Evolutionary conservation across 2,888 invertebrate genomes (phyloP).

Genomic region (Patella caerulea): DNA sequence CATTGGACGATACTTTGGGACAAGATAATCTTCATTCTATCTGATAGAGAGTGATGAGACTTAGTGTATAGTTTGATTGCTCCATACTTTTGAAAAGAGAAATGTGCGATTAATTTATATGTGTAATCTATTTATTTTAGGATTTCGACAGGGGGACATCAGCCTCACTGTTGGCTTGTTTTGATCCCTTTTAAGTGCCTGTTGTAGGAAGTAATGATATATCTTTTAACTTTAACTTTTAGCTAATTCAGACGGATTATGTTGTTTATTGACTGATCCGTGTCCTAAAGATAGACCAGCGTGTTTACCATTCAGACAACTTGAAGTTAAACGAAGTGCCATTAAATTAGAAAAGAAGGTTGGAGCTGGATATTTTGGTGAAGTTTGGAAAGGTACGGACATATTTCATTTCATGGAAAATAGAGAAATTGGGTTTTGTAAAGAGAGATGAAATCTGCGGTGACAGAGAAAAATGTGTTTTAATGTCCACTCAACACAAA

Average conservation of each 20-base stretch:
- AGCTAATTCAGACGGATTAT: slow-evolving; percentile 95
- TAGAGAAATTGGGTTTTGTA: neutral
- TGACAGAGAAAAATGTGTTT: neutral
- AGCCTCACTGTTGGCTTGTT: no score
- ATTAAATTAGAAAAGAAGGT: slow-evolving; percentile 89
- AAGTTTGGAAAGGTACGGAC: slow-evolving; percentile 85
- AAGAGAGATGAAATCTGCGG: neutral
- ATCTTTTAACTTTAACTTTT: slow-evolving; percentile 37
- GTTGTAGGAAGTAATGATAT: no score
- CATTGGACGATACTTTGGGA: no score
- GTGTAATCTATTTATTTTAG: no score
- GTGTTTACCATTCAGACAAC: slow-evolving; percentile 94
- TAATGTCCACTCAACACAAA: no score
- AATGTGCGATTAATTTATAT: no score
- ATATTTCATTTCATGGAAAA: neutral
- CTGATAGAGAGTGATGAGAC: no score
- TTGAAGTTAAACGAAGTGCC: slow-evolving; percentile 93
- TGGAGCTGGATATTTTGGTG: slow-evolving; percentile 97
- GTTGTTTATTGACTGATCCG: slow-evolving; percentile 92
- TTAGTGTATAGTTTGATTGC: no score
- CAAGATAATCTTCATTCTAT: no score
- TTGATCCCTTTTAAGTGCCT: no score
- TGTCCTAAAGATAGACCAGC: slow-evolving; percentile 92
- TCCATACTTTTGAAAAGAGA: no score
- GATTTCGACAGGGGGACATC: no score